Evolutionary conservation across 2,797 vertebrate genomes (phyloP).

Genomic region (Podarcis lilfordi): DNA sequence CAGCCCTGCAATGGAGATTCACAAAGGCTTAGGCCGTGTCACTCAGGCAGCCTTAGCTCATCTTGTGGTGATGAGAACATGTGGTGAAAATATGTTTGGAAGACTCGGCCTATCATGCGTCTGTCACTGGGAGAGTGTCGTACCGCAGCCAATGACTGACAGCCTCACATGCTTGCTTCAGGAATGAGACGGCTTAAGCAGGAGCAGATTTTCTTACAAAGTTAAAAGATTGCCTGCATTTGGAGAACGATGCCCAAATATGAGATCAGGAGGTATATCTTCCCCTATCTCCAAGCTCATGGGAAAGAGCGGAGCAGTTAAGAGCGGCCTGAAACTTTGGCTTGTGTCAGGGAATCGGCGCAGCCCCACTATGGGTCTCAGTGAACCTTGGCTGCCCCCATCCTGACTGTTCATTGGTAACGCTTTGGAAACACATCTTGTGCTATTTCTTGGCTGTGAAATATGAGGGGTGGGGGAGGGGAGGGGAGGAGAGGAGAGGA

Average conservation of each 20-base stretch:
- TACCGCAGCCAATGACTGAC: conserved; percentile 60
- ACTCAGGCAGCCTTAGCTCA: conserved; percentile 69
- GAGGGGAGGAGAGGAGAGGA: too few species aligned
- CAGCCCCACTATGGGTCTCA: conserved; percentile 54
- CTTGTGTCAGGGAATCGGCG: conserved; percentile 63
- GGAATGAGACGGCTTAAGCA: conserved; percentile 44
- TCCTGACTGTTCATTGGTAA: conserved; percentile 70
- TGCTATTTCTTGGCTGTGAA: conserved; percentile 74
- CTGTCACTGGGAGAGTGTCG: conserved; percentile 59
- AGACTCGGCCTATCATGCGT: conserved; percentile 53
- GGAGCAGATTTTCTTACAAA: conserved; percentile 43
- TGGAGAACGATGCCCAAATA: not conserved
- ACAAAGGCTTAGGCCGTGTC: conserved; percentile 50
- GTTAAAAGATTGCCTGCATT: conserved; percentile 26
- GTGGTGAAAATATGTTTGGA: conserved; percentile 76
- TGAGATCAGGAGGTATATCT: not conserved
- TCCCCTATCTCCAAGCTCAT: fast-evolving
- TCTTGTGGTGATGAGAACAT: conserved; percentile 69
- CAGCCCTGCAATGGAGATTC: conserved; percentile 37
- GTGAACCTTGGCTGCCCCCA: conserved; percentile 80
- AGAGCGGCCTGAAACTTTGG: not conserved
- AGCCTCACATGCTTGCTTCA: conserved; percentile 46
- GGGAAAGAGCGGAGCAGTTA: not conserved
- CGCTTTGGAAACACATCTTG: conserved; percentile 72
- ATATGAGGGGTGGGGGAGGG: not conserved